Percentiles rank a stretch among this genome's conserved stretches.
Conservation (phyloP, 2,113 vertebrate genomes). For the Dipodomys ordii region DNA sequence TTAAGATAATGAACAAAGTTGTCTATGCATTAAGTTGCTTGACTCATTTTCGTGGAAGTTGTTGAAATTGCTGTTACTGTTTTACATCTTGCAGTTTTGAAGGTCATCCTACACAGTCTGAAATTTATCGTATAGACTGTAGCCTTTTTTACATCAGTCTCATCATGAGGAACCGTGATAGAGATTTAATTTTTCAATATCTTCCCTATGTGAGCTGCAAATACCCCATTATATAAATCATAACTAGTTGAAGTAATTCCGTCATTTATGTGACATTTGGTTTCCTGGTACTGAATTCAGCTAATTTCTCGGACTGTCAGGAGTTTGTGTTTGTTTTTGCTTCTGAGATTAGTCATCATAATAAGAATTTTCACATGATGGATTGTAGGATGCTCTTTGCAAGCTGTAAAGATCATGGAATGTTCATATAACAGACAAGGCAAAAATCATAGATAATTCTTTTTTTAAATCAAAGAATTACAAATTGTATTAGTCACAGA, state of each 20-base stretch:
- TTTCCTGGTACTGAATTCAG: not conserved
- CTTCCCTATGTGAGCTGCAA: not conserved
- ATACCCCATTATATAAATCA: not conserved
- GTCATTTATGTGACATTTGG: not conserved
- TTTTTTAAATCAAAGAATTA: too few relatives aligned
- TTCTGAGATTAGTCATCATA: too few relatives aligned
- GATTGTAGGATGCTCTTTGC: not conserved
- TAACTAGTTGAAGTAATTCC: not conserved
- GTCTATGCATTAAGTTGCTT: not conserved
- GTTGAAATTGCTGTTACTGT: not conserved
- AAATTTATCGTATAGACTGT: not conserved
- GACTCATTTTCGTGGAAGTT: not conserved
- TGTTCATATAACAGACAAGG: not conserved
- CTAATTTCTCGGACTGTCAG: not conserved
- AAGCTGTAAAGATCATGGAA: too few relatives aligned
- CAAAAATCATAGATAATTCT: too few relatives aligned
- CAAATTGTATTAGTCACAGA: slow-evolving; percentile 12
- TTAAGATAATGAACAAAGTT: not conserved
- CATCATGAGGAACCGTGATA: not conserved
- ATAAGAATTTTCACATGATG: not conserved
- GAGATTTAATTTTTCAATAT: not conserved
- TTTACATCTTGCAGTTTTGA: slow-evolving; percentile 33
- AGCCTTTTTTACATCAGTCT: not conserved
- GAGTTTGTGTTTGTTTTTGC: too few relatives aligned
- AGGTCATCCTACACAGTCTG: not conserved